phyloP scores from a whole-genome alignment of 2,888 invertebrate species.

The Patella depressa region DNA sequence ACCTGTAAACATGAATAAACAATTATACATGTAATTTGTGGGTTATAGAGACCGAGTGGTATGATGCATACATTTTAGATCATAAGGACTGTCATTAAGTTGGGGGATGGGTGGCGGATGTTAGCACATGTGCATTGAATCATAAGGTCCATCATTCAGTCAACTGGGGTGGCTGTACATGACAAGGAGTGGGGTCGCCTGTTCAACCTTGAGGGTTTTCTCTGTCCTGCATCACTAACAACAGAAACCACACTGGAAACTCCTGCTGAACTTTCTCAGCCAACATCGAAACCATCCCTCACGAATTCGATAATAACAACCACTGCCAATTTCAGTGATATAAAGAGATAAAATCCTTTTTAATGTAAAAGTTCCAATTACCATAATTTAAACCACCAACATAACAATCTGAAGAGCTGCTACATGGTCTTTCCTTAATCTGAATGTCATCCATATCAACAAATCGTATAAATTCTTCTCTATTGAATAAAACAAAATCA shows the following conservation, averaged over 20 bases:
- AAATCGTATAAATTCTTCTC: slow-evolving; percentile 42
- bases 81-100: not conserved
- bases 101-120: too few relatives aligned
- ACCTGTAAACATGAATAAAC: slow-evolving; percentile 35
- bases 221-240: too few relatives aligned
- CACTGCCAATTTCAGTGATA: too few relatives aligned
- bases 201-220: too few relatives aligned
- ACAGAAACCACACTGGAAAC: too few relatives aligned
- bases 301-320: too few relatives aligned
- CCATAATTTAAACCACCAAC: slow-evolving; percentile 23
- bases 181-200: too few relatives aligned
- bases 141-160: too few relatives aligned
- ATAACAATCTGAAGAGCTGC: slow-evolving; percentile 28
- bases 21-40: not conserved
- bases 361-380: slow-evolving; percentile 7
- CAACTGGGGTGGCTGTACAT: too few relatives aligned
- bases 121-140: too few relatives aligned
- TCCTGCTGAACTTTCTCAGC: too few relatives aligned
- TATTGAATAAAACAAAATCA: slow-evolving; percentile 53
- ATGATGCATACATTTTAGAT: not conserved
- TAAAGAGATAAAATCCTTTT: not conserved
- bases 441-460: slow-evolving; percentile 58
- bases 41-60: not conserved
- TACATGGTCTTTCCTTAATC: slow-evolving; percentile 49
- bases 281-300: too few relatives aligned